A percentile compares a stretch with the other conserved stretches of the same genome.
phyloP scores from a whole-genome alignment of 2,113 vertebrate species.

The Corythornis vintsioides region DNA sequence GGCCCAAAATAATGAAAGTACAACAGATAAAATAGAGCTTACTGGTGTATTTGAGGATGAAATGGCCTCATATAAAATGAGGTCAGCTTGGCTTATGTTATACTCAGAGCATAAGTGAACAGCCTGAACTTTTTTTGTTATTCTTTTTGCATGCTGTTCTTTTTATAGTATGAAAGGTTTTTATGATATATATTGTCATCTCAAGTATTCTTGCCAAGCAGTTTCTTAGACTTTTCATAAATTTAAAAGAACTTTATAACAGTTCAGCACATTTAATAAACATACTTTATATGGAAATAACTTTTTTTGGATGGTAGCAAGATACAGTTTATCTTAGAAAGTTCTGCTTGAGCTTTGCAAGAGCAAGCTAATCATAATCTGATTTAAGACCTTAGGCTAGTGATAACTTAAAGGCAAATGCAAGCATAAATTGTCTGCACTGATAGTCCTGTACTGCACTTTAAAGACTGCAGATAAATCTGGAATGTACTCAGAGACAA shows the following conservation, averaged over 20 bases:
- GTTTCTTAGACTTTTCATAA: slow-evolving; percentile 73
- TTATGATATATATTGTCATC: slow-evolving; percentile 65
- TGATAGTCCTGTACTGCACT: slow-evolving; percentile 57
- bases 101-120: slow-evolving; percentile 39
- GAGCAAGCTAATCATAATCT: slow-evolving; percentile 72
- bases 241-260: slow-evolving; percentile 69
- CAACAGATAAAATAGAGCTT: slow-evolving; percentile 67
- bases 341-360: slow-evolving; percentile 73
- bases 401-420: slow-evolving; percentile 72
- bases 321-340: slow-evolving; percentile 72
- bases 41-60: slow-evolving; percentile 48
- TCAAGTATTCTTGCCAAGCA: slow-evolving; percentile 62
- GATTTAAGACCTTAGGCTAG: slow-evolving; percentile 74
- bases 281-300: slow-evolving; percentile 79
- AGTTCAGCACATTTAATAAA: slow-evolving; percentile 75
- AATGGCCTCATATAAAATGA: slow-evolving; percentile 60
- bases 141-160: slow-evolving; percentile 45
- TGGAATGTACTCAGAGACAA: slow-evolving; percentile 46
- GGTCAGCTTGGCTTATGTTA: slow-evolving; percentile 60
- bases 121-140: slow-evolving; percentile 34
- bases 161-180: slow-evolving; percentile 37
- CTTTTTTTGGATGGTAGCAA: slow-evolving; percentile 71
- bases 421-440: slow-evolving; percentile 67
- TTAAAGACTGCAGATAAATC: slow-evolving; percentile 63
- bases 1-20: slow-evolving; percentile 66